Evolutionary conservation across 1,140 invertebrate genomes (phyloP), one percentile per base, ranked within the genome.

Genomic region (Drosophila sechellia): DNA sequence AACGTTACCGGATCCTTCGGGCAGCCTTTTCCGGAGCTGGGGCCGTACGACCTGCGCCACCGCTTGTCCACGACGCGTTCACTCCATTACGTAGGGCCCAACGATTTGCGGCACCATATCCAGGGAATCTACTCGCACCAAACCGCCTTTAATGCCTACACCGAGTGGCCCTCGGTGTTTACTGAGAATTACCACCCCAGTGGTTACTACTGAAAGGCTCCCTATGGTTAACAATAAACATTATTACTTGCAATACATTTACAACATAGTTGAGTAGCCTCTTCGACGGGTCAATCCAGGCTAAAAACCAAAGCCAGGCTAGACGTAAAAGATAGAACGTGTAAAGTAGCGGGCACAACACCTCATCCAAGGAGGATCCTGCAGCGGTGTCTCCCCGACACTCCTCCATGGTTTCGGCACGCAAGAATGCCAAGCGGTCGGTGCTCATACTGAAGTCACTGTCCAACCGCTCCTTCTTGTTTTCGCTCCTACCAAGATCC

Each of bases 101-200:
- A 61, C 25, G 57, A 73, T 48, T 10, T 72, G 25, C 56, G 35
- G 4, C 56, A 73, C 31, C 35, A 40, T 8, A 73, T 61, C 3
- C 55, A 53, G 5, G 42, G 45, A 12, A 13, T 31, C 3, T 60
- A 60, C 55, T 13, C 6, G 12, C 54, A 27, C 0, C 39, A 25
- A 13, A 11, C 39, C 20, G 54, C 13, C 11, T 43, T 60, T 8
- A 25, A 45, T 25, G 17, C 4, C 15, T 15, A 63, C 11, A 11
- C 20, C 8, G 39, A 35, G 55, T 59, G 55, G 60, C 17, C 39
- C 6, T 2, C 39, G 17, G 60, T n/a, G 60, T 3, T 3, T 31
- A 34, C 10, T 1, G 31, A 8, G 2, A 11, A 43, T 15, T 43
- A 63, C 13, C 25, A 31, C 13, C 25, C 8, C 2, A 58, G 4